phyloP scores from a whole-genome alignment of 2,797 vertebrate species.

The Sebastes cheni region DNA sequence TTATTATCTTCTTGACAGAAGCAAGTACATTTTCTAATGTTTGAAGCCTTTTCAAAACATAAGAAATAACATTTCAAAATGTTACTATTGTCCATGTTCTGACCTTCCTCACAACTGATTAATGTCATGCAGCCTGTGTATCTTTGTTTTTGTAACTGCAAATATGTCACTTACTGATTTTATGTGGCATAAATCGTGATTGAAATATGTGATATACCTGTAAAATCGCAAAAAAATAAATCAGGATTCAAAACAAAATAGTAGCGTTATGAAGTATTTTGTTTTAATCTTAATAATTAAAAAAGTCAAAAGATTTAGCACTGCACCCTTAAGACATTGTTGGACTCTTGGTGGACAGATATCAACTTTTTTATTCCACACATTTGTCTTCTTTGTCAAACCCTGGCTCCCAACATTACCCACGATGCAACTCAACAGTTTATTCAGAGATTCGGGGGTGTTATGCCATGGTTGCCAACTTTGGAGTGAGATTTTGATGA shows the following conservation, averaged over 20 bases:
- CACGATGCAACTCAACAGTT: not conserved
- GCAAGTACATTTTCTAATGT: not conserved
- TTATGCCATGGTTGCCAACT: not conserved
- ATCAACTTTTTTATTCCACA: not conserved
- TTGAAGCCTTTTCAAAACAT: not conserved
- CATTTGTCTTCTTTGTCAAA: not conserved
- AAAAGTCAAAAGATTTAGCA: too few species aligned
- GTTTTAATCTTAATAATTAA: not conserved
- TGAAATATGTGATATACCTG: not conserved
- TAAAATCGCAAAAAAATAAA: not conserved
- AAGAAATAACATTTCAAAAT: not conserved
- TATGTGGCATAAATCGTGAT: not conserved
- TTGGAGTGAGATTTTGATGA: not conserved
- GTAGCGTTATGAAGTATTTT: not conserved
- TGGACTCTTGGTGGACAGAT: not conserved
- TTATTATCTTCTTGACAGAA: not conserved
- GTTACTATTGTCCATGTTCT: not conserved
- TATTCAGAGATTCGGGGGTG: fast-evolving
- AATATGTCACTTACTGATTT: not conserved
- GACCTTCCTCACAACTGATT: not conserved
- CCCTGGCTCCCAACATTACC: not conserved
- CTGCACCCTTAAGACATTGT: not conserved
- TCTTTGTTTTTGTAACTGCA: not conserved
- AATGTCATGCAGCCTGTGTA: not conserved
- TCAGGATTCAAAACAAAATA: not conserved